phyloP scores from a whole-genome alignment of 1,140 invertebrate genomes.

The Pogonomyrmex barbatus region DNA sequence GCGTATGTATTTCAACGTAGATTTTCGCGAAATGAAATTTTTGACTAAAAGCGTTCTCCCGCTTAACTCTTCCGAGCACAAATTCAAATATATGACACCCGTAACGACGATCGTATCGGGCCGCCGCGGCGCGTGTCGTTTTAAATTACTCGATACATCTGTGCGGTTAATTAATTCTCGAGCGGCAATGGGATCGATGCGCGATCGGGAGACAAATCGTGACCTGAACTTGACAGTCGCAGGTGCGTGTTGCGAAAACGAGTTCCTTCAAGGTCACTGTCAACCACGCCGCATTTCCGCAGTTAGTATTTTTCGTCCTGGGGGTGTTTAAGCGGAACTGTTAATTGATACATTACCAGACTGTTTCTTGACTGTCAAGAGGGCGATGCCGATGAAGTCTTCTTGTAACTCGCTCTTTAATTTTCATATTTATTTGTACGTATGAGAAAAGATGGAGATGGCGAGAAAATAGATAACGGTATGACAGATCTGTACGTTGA shows the following conservation, averaged over 20 bases:
- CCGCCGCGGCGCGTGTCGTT: conserved; percentile 2
- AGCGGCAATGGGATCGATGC: conserved; percentile 46
- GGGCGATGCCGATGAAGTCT: background rate
- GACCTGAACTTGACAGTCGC: conserved; percentile 52
- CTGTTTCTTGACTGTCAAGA: no score
- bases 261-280: conserved; percentile 55
- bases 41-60: background rate
- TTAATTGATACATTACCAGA: background rate
- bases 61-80: background rate
- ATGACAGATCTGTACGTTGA: background rate
- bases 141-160: conserved; percentile 46
- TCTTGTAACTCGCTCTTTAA: no score
- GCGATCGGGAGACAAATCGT: conserved; percentile 53
- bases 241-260: conserved; percentile 42
- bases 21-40: background rate
- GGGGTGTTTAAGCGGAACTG: background rate
- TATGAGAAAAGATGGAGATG: background rate
- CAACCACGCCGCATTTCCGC: conserved; percentile 7
- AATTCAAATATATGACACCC: background rate
- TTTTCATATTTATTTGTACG: background rate
- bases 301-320: conserved; percentile 25
- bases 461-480: background rate
- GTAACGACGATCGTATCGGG: conserved; percentile 30
- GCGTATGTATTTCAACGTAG: background rate
- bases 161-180: conserved; percentile 47